phyloP scores from a whole-genome alignment of 2,888 invertebrate genomes.

The Dynastes grantii region DNA sequence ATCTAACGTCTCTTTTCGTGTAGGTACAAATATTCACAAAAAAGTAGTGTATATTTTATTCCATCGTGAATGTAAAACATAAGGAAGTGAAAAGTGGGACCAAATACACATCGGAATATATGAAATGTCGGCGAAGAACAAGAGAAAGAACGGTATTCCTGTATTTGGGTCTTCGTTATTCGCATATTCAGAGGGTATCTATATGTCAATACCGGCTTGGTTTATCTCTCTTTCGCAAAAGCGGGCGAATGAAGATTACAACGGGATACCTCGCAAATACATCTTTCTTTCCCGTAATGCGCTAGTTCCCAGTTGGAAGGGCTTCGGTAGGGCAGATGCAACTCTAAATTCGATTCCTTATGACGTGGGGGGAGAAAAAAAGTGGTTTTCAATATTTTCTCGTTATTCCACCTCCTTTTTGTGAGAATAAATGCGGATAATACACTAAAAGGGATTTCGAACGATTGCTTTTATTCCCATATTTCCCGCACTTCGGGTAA shows the following conservation, averaged over 20 bases:
- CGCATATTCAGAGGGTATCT: not conserved
- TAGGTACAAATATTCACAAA: too few species aligned
- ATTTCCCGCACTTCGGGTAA: too few species aligned
- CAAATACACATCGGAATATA: not conserved
- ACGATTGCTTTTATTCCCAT: too few species aligned
- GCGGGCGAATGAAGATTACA: not conserved
- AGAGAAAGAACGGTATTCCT: not conserved
- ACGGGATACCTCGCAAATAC: not conserved
- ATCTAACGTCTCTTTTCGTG: too few species aligned
- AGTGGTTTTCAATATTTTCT: conserved; percentile 8
- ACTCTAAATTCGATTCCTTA: not conserved
- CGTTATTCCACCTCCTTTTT: not conserved
- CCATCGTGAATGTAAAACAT: not conserved
- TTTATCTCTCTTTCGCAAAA: conserved; percentile 1
- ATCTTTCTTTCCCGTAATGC: too few species aligned
- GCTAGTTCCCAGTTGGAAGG: too few species aligned
- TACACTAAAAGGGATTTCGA: not conserved
- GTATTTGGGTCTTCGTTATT: not conserved
- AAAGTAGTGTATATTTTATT: too few species aligned
- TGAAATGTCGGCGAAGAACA: not conserved
- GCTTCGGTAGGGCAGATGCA: too few species aligned
- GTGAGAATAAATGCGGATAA: not conserved
- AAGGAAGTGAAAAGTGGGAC: not conserved
- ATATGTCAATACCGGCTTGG: not conserved
- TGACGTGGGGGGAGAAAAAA: not conserved